Base-by-base conservation (phyloP, 2,888 invertebrate species). In the Agrotis clavis region DNA sequence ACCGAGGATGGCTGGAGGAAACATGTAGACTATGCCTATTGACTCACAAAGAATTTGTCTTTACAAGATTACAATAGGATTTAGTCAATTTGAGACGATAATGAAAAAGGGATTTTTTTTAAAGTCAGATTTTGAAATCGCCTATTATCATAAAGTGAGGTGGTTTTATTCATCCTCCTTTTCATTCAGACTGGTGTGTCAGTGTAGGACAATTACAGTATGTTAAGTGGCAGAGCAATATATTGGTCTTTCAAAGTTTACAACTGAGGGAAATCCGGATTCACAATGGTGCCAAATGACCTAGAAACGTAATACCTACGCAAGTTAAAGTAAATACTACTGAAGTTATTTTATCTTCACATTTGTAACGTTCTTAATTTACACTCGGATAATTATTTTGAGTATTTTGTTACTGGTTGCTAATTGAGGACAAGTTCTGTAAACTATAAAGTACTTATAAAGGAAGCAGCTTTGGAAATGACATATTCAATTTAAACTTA, bases 221-320 rank as follows among this genome's bases (percentile, higher is more conserved):
- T 11, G 16, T 5, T 14, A 35, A 60, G 13, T 16, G 5, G 35
- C 1, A 60, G 1, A 54, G 21, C 14, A 61, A 79, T 76, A 70
- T 81, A 76, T 66, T 76, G 35, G 50, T 70, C 69, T 63, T 57
- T 65, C 35, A 2, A 14, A 69, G 25, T 74, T 73, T 21, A 60
- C 64, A 68, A 64, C 68, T 41, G 48, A 9, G 53, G 70, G 69
- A 76, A 78, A 70, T 63, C 61, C 47, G 71, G 50, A 70, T 67
- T 70, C 65, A 59, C 64, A 63, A 70, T 69, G 48, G 66, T 78
- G 78, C 81, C 78, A 81, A 78, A 76, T 81, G 77, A 78, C 78
- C 77, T 69, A 81, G 64, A 78, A 73, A 53, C 57, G 35, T 61
- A 71, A 60, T 62, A 18, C 25, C 35, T 57, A 51, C 57, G 54